Evolutionary conservation across 2,113 vertebrate species (phyloP), one percentile per base, ranked within the genome.

Genomic region (Istiophorus platypterus): DNA sequence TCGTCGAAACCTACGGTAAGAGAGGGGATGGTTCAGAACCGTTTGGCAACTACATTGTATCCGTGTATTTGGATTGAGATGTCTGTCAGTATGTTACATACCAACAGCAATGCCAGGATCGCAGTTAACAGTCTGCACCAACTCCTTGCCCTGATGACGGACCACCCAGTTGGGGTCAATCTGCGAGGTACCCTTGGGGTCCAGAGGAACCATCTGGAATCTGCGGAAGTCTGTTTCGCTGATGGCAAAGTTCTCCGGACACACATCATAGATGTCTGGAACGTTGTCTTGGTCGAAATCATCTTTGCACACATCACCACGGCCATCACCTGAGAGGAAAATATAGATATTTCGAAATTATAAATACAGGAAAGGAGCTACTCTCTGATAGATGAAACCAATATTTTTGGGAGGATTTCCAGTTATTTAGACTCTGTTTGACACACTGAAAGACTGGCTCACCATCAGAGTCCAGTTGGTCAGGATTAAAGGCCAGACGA

Each of bases 161-260:
- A 99, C 98, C 59, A 99, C 97, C 98, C 98, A 99, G 94, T 99
- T 99, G 74, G 98, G 98, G 89, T 99, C 98, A 85, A 97, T 99
- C 81, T 99, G 98, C 6, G 97, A 99, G 45, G 98, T 99, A 74
- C 98, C 98, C 84, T 97, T 99, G 62, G 98, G 98, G 92, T 99
- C 98, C 51, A 99, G 90, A 56, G 98, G 98, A 93, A 99, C 97
- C 98, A 99, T 99, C 92, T 99, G 98, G 94, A 99, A 99, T 91
- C 95, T 96, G 72, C 98, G 96, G 95, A 99, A 99, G 72, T 99
- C 98, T 4, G 98, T 99, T 88, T 98, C 97, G 82, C 97, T 99
- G 81, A 99, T 99, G 45, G 93, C 97, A 80, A 97, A 95, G 52
- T 99, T 99, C 92, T 99, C 98, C 27, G 98, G 98, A 76, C 98